Evolutionary conservation across 2,797 vertebrate species (phyloP).

Genomic region (Catostomus latipinnis): DNA sequence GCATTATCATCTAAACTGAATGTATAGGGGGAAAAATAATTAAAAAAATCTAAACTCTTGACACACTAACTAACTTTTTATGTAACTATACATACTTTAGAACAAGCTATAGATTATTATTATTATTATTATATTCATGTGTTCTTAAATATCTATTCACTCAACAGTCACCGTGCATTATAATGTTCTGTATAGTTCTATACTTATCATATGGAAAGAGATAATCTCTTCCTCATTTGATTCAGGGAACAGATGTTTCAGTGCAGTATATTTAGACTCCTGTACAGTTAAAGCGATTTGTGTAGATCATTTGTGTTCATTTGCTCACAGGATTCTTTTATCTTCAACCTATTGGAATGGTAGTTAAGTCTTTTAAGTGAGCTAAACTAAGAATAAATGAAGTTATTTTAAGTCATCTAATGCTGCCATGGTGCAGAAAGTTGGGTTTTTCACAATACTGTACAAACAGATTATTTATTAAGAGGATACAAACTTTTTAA

Average conservation of each 20-base stretch:
- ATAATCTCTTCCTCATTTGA: conserved; percentile 73
- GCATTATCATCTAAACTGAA: conserved; percentile 74
- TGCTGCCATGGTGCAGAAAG: conserved; percentile 34
- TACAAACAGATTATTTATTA: conserved; percentile 72
- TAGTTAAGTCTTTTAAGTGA: conserved; percentile 53
- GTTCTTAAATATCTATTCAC: conserved; percentile 66
- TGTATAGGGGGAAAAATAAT: conserved; percentile 71
- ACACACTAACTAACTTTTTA: conserved; percentile 75
- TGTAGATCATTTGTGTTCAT: conserved; percentile 62
- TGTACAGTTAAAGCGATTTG: conserved; percentile 63
- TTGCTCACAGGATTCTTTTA: conserved; percentile 55
- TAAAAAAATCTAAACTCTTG: conserved; percentile 55
- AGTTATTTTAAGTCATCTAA: conserved; percentile 49
- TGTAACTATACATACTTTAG: conserved; percentile 78
- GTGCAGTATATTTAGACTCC: conserved; percentile 70
- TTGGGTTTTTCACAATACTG: conserved; percentile 59
- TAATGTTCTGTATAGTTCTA: conserved; percentile 78
- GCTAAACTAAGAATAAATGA: conserved; percentile 63
- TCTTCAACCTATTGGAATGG: conserved; percentile 27
- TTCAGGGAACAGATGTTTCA: conserved; percentile 81
- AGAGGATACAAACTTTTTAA: conserved; percentile 59
- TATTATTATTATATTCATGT: conserved; percentile 68
- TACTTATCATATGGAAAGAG: conserved; percentile 74
- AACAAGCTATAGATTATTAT: conserved; percentile 73
- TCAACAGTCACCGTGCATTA: conserved; percentile 74